Evolutionary conservation across 2,113 vertebrate species (phyloP).

Genomic region (Thunnus maccoyii): DNA sequence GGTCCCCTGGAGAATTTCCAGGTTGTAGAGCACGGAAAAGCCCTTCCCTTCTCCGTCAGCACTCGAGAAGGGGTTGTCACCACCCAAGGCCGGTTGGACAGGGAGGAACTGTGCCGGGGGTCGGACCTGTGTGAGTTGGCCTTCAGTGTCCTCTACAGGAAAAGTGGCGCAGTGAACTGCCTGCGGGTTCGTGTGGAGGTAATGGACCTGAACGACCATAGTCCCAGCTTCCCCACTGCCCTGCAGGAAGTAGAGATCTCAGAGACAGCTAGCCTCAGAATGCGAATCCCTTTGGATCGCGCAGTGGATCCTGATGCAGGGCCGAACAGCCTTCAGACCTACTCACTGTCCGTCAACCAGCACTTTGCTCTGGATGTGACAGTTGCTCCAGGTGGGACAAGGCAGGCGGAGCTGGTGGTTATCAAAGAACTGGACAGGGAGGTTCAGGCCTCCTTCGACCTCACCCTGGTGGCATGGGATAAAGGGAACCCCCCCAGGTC

Average conservation of each 20-base stretch:
- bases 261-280: constrained; percentile 87
- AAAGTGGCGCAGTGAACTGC: constrained; percentile 78
- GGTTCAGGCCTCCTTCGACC: constrained; percentile 86
- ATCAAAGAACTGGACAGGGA: constrained; percentile 93
- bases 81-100: constrained; percentile 88
- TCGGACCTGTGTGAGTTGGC: constrained; percentile 89
- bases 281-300: constrained; percentile 91
- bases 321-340: constrained; percentile 87
- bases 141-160: constrained; percentile 89
- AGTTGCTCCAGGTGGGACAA: constrained; percentile 83
- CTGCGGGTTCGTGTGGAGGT: constrained; percentile 91
- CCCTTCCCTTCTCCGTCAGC: constrained; percentile 86
- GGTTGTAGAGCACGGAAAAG: constrained; percentile 86
- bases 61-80: constrained; percentile 85
- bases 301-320: constrained; percentile 90
- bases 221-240: constrained; percentile 86
- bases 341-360: constrained; percentile 87
- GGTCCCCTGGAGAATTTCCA: constrained; percentile 86
- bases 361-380: constrained; percentile 92
- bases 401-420: constrained; percentile 89
- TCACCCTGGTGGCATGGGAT: constrained; percentile 89
- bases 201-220: constrained; percentile 93
- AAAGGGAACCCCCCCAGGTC: constrained; percentile 90
- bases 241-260: constrained; percentile 94
- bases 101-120: constrained; percentile 91